These are phyloP conservation scores for Lutraria rhynchaena DNA, from an alignment of 1,140 invertebrate species.

Conservation along the genomic window DNA sequence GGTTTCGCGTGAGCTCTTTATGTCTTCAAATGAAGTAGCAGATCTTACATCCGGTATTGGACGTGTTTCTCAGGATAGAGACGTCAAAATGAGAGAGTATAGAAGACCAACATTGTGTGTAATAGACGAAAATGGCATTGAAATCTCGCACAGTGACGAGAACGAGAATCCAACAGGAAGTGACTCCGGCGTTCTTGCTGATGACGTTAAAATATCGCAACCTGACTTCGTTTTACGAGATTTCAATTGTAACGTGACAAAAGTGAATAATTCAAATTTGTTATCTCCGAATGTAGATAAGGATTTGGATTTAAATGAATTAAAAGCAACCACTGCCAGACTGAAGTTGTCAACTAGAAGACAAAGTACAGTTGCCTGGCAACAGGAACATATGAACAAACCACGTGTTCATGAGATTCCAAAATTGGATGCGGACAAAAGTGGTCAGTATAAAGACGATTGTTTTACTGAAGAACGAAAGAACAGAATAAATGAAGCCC, in stretches of 20 bases:
- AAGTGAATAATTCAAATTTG: background rate
- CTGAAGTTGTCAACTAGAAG: conserved; percentile 60
- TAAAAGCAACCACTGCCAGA: conserved; percentile 62
- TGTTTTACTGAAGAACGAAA: conserved; percentile 68
- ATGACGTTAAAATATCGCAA: conserved; percentile 23
- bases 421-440: conserved; percentile 30
- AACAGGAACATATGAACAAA: conserved; percentile 62
- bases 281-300: conserved; percentile 12
- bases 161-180: conserved; percentile 12
- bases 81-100: conserved; percentile 62
- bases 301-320: conserved; percentile 62
- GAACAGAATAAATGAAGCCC: conserved; percentile 67
- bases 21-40: conserved; percentile 35
- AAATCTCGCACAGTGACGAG: conserved; percentile 3
- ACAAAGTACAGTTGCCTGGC: conserved; percentile 66
- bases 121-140: conserved; percentile 62
- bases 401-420: conserved; percentile 25
- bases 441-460: conserved; percentile 27
- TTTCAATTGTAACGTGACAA: conserved; percentile 33
- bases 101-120: conserved; percentile 61
- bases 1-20: conserved; percentile 3
- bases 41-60: background rate
- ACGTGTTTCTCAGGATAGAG: conserved; percentile 15
- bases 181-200: conserved; percentile 22
- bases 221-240: conserved; percentile 16